Evolutionary conservation across 2,797 vertebrate genomes (phyloP).

Genomic region (Silurus aristotelis): DNA sequence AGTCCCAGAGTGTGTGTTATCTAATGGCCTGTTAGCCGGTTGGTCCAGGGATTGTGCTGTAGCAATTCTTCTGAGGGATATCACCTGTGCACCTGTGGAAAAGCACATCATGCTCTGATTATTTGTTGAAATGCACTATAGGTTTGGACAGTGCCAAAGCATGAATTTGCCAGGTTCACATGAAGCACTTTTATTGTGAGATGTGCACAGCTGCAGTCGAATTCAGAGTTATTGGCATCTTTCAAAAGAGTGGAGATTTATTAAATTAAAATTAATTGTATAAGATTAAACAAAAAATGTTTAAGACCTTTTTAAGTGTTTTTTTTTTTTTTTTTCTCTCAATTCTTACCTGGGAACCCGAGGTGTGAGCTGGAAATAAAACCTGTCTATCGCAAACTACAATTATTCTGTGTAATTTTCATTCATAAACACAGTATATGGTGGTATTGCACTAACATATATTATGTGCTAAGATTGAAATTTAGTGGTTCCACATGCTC

Average conservation of each 20-base stretch:
- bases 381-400: neutral
- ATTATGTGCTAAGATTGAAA: neutral
- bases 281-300: neutral
- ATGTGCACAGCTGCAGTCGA: neutral
- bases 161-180: neutral
- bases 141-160: neutral
- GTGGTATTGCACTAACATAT: no score
- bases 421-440: neutral
- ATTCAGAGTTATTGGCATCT: neutral
- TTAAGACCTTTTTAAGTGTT: no score
- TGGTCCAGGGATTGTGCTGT: slow-evolving; percentile 11
- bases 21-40: slow-evolving; percentile 29
- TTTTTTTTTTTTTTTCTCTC: no score
- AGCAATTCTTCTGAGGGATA: slow-evolving; percentile 5
- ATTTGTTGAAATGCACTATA: slow-evolving; percentile 20
- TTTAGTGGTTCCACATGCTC: neutral
- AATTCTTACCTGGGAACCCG: neutral
- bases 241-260: neutral
- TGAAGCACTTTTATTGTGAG: neutral
- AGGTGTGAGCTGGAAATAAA: neutral
- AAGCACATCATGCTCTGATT: slow-evolving; percentile 7
- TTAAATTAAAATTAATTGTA: neutral
- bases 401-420: neutral
- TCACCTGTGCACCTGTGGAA: slow-evolving; percentile 4
- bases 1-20: slow-evolving; percentile 12